Evolutionary conservation across 2,888 invertebrate genomes (phyloP), one percentile per base, ranked within the genome.

Genomic region (Tenthredo notha): DNA sequence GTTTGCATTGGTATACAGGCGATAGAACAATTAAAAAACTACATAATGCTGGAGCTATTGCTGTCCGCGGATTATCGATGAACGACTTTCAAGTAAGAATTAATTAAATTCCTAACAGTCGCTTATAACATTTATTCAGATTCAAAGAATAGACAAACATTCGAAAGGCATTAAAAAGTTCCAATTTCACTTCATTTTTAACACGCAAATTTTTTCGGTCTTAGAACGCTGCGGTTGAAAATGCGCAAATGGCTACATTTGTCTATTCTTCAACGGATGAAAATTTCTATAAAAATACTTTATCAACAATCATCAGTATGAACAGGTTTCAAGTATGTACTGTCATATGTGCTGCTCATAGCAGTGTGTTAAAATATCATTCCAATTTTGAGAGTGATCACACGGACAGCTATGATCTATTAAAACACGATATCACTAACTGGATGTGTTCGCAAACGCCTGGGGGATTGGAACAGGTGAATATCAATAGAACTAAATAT

Each of bases 1-100:
- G 96, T 90, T 92, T 96, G 67, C 96, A 96, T 90, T 96, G 96
- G 96, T 94, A 95, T 89, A 96, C 96, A 1, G 96, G 96, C 0
- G 93, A 92, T 84, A 89, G 87, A 84, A 91, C 92, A 61, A 93
- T 95, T n/a, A 93, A 94, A 86, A 94, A 94, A 86, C 92, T 97
- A 15, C 92, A 95, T 77, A 92, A 94, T 77, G 95, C 95, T 40
- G 96, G 96, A 82, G 96, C 96, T 43, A 91, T 94, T 12, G 94
- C 95, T 86, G 95, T 96, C 1, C 96, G 96, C 89, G 95, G 95
- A 90, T 94, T 97, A 87, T 96, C 96, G 5, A 91, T 92, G 90
- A 91, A 92, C 82, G 92, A 92, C 88, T 92, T 93, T 88, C 90
- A 89, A 84, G 93, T 93, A 88, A 67, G 89, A 88, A 21, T 40